phyloP scores from a whole-genome alignment of 2,888 invertebrate species.

The Bombylius major region DNA sequence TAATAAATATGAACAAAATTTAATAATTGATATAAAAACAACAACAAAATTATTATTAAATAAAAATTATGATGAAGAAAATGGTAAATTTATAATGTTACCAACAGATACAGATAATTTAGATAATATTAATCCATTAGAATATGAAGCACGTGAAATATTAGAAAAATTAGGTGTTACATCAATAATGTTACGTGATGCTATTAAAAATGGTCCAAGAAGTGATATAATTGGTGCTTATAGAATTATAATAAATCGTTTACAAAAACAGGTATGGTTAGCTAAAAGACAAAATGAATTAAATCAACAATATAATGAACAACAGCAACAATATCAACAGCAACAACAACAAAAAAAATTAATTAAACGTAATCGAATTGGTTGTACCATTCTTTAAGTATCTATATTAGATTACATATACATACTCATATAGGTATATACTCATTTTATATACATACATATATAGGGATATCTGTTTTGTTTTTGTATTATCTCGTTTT shows the following conservation, averaged over 20 bases:
- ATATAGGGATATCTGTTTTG: too few species aligned
- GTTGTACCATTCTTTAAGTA: constrained; percentile 12
- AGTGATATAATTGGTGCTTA: constrained; percentile 58
- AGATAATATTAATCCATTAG: constrained; percentile 32
- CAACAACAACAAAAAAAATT: not conserved
- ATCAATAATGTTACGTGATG: constrained; percentile 43
- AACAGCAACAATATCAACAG: not conserved
- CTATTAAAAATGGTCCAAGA: constrained; percentile 44
- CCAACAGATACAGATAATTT: constrained; percentile 35
- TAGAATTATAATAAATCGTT: constrained; percentile 50
- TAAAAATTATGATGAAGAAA: constrained; percentile 36
- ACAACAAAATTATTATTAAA: not conserved
- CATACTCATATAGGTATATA: not conserved
- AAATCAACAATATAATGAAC: constrained; percentile 3
- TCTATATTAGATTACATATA: not conserved
- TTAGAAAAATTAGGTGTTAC: constrained; percentile 47
- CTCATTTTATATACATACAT: not conserved
- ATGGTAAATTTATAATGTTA: constrained; percentile 36
- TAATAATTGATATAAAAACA: constrained; percentile 2
- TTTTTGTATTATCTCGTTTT: too few species aligned
- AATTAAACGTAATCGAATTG: constrained; percentile 4
- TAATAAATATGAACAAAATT: not conserved
- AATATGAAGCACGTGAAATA: constrained; percentile 41
- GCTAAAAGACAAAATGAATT: constrained; percentile 31
- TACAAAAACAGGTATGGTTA: constrained; percentile 37